phyloP scores from a whole-genome alignment of 2,113 vertebrate genomes.

The Cyprinus carpio region DNA sequence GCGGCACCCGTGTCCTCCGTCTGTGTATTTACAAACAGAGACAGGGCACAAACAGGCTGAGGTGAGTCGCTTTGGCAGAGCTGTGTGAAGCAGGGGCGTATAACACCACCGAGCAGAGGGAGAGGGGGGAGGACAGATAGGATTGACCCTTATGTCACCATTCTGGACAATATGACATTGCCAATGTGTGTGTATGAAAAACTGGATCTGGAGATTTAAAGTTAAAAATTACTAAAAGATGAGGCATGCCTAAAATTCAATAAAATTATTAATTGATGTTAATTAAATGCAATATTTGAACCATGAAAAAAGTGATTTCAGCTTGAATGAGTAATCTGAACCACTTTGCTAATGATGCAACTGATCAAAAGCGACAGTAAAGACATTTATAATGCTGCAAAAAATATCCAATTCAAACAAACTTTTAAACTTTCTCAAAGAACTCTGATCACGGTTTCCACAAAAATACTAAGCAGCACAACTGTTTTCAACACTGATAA shows the following conservation, averaged over 20 bases:
- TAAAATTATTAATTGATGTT: neutral
- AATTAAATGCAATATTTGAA: neutral
- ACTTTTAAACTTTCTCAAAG: no score
- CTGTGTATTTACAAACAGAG: constrained; percentile 65
- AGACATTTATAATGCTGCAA: no score
- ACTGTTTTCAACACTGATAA: neutral
- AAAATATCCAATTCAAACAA: no score
- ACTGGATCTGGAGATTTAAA: neutral
- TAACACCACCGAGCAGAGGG: neutral
- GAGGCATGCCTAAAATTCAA: neutral
- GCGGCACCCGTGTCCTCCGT: constrained; percentile 43
- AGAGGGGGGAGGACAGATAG: constrained; percentile 8
- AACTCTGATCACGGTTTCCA: neutral
- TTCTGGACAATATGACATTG: neutral
- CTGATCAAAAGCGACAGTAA: no score
- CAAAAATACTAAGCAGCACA: neutral
- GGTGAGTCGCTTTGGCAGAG: constrained; percentile 34
- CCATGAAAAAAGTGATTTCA: no score
- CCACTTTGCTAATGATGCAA: no score
- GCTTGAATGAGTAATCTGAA: no score
- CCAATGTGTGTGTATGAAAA: neutral
- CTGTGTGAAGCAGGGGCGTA: neutral
- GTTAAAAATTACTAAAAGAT: neutral
- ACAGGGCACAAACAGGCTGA: constrained; percentile 21
- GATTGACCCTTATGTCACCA: constrained; percentile 16